Evolutionary conservation across 2,888 invertebrate species (phyloP).

Genomic region (Tiliacea aurago): DNA sequence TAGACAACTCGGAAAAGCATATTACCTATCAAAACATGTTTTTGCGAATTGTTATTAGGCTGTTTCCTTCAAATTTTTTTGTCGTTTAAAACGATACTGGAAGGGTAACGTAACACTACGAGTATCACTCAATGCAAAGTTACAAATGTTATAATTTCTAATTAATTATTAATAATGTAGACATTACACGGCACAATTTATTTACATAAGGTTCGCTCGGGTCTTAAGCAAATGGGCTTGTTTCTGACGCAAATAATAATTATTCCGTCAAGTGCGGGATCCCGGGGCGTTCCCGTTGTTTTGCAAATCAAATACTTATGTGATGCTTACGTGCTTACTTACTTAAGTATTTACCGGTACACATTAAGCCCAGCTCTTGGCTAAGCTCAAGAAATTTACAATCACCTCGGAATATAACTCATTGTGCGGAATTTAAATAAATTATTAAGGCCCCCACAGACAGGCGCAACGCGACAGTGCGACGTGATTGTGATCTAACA

Average conservation of each 20-base stretch:
- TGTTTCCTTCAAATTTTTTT: background rate
- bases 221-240: slow-evolving; percentile 53
- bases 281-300: slow-evolving; percentile 39
- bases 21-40: too few species aligned
- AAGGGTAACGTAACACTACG: too few species aligned
- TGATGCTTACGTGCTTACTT: slow-evolving; percentile 58
- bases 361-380: slow-evolving; percentile 39
- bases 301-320: slow-evolving; percentile 61
- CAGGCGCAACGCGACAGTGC: too few species aligned
- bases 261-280: slow-evolving; percentile 45
- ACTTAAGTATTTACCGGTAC: slow-evolving; percentile 58
- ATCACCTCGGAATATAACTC: slow-evolving; percentile 43
- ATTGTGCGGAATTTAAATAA: slow-evolving; percentile 34
- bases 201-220: slow-evolving; percentile 51
- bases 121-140: slow-evolving; percentile 5
- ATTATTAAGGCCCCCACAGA: slow-evolving; percentile 10
- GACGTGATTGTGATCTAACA: too few species aligned
- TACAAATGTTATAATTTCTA: slow-evolving; percentile 40
- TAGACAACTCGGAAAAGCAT: too few species aligned
- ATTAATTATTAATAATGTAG: slow-evolving; percentile 56
- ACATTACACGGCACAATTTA: slow-evolving; percentile 52
- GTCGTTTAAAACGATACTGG: background rate
- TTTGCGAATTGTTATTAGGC: too few species aligned
- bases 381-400: slow-evolving; percentile 54
- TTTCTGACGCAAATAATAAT: slow-evolving; percentile 57